These are phyloP conservation scores for Apis laboriosa DNA, from an alignment of 1,140 invertebrate species.

Conservation along the genomic window DNA sequence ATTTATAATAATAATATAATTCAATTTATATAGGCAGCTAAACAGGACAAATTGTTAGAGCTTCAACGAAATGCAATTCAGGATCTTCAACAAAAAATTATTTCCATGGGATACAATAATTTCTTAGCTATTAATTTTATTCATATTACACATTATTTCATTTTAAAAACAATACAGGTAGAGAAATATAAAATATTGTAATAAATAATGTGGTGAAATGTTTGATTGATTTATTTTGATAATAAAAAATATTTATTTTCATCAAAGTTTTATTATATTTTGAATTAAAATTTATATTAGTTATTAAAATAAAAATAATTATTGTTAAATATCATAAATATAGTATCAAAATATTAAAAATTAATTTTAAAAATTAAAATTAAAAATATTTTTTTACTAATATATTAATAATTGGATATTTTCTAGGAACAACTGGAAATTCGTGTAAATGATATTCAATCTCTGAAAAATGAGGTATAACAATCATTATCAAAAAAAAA, in stretches of 20 bases:
- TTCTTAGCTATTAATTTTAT: conserved; percentile 64
- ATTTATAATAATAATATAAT: conserved; percentile 21
- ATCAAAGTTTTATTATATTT: conserved; percentile 18
- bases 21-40: conserved; percentile 67
- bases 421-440: conserved; percentile 71
- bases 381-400: not conserved
- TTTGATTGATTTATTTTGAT: not conserved
- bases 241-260: conserved; percentile 31
- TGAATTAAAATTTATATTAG: conserved; percentile 3
- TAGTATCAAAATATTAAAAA: conserved; percentile 8
- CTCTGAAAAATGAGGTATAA: conserved; percentile 68
- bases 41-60: conserved; percentile 73
- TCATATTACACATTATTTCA: conserved; percentile 70
- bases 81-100: conserved; percentile 70
- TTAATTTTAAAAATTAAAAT: not conserved
- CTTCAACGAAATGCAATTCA: conserved; percentile 72
- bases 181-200: conserved; percentile 28
- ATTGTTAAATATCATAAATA: conserved; percentile 17
- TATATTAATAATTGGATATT: conserved; percentile 11
- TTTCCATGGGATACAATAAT: conserved; percentile 63
- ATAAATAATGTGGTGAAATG: not conserved
- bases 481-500: not conserved
- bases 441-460: conserved; percentile 53
- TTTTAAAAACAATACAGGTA: conserved; percentile 73
- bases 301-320: conserved; percentile 8